Evolutionary conservation across 2,113 vertebrate species (phyloP).

Genomic region (Rhynchomys soricoides): DNA sequence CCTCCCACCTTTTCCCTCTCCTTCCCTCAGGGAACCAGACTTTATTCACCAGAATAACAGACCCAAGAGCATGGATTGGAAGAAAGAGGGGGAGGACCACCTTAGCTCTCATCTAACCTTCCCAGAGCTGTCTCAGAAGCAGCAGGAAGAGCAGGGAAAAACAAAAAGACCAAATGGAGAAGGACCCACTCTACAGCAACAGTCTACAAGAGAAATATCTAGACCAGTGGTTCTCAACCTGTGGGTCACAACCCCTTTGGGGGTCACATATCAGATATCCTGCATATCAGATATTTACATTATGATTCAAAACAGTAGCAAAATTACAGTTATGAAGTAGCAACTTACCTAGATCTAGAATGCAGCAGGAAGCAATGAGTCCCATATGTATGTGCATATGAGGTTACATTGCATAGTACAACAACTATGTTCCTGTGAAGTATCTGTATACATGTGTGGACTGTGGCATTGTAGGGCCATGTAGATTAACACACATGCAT

Average conservation of each 20-base stretch:
- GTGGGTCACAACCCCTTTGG: background rate
- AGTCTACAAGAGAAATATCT: background rate
- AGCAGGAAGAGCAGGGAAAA: background rate
- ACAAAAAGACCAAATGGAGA: background rate
- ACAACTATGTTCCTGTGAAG: background rate
- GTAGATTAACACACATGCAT: background rate
- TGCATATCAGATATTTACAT: background rate
- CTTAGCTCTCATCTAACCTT: slow-evolving; percentile 29
- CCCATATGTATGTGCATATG: background rate
- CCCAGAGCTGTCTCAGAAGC: background rate
- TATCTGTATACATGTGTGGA: background rate
- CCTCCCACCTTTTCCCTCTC: background rate
- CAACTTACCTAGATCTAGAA: background rate
- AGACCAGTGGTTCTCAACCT: background rate
- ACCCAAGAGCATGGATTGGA: background rate
- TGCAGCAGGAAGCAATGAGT: background rate
- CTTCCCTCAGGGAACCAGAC: background rate
- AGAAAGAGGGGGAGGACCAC: background rate
- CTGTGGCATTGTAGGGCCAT: background rate
- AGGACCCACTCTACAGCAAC: background rate
- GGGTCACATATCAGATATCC: background rate
- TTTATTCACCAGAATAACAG: slow-evolving; percentile 22
- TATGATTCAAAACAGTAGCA: background rate
- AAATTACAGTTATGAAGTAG: background rate
- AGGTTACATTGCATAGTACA: background rate